Conservation (phyloP, 2,888 invertebrate species). For the Cephonodes hylas region DNA sequence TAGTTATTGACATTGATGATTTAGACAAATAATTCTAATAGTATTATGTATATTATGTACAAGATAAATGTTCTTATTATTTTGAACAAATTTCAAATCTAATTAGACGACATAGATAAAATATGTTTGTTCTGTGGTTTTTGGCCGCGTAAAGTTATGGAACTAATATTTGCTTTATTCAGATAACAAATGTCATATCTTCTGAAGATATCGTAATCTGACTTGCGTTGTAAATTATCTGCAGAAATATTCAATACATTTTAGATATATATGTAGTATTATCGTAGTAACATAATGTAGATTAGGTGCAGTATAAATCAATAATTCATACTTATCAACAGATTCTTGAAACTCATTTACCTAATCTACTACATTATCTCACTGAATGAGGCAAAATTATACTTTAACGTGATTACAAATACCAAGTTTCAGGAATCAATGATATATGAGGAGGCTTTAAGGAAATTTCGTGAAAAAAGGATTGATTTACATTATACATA, state of each 20-base stretch:
- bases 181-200: no score
- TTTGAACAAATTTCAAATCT: no score
- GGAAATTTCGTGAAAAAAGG: not conserved
- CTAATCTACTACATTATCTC: not conserved
- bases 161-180: no score
- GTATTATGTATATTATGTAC: no score
- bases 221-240: no score
- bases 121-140: no score
- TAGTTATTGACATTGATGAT: not conserved
- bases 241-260: not conserved
- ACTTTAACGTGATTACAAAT: not conserved
- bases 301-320: not conserved
- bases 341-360: not conserved
- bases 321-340: not conserved
- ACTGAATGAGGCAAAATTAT: not conserved
- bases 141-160: no score
- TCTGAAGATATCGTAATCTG: no score
- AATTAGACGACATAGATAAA: no score
- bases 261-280: not conserved
- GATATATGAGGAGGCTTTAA: not conserved
- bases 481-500: no score
- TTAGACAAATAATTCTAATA: not conserved
- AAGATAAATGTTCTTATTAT: no score
- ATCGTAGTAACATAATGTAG: not conserved
- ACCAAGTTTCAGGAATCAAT: not conserved